Conservation (phyloP, 2,888 invertebrate species). For the Auanema freiburgensis region DNA sequence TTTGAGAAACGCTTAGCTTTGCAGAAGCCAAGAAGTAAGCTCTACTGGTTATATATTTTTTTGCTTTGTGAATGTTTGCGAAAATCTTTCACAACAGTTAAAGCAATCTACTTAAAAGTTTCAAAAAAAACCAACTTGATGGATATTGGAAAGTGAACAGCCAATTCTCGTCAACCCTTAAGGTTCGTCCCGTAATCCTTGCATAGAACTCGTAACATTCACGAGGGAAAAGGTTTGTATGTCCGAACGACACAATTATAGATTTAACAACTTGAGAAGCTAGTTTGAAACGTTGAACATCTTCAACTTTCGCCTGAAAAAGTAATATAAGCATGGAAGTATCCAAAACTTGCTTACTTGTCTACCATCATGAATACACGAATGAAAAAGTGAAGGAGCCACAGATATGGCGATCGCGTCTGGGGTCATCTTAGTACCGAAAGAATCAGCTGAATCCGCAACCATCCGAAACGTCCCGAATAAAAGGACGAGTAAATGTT, state of each 20-base stretch:
- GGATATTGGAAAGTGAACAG: conserved; percentile 79
- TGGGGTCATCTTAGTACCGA: conserved; percentile 89
- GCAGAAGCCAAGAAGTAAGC: too few relatives aligned
- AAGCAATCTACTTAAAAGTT: background rate
- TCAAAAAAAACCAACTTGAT: conserved; percentile 56
- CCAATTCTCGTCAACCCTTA: conserved; percentile 91
- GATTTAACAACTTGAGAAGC: conserved; percentile 94
- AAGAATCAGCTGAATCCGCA: conserved; percentile 85
- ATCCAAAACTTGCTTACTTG: conserved; percentile 68
- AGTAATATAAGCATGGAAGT: background rate
- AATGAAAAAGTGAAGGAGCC: conserved; percentile 92
- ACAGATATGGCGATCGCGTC: conserved; percentile 92
- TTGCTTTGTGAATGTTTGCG: too few relatives aligned
- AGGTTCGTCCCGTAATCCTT: conserved; percentile 85
- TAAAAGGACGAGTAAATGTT: conserved; percentile 86
- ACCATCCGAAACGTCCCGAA: conserved; percentile 96
- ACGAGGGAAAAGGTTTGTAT: conserved; percentile 87
- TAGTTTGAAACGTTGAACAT: conserved; percentile 85
- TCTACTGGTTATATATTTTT: too few relatives aligned
- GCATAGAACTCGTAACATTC: conserved; percentile 86
- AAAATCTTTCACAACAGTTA: background rate
- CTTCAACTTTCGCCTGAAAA: conserved; percentile 86
- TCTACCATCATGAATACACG: conserved; percentile 85
- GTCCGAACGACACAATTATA: conserved; percentile 87
- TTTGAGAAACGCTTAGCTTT: too few relatives aligned